Percentiles rank a stretch among this genome's conserved stretches.
phyloP scores from a whole-genome alignment of 2,113 vertebrate genomes.

The Ornithorhynchus anatinus region DNA sequence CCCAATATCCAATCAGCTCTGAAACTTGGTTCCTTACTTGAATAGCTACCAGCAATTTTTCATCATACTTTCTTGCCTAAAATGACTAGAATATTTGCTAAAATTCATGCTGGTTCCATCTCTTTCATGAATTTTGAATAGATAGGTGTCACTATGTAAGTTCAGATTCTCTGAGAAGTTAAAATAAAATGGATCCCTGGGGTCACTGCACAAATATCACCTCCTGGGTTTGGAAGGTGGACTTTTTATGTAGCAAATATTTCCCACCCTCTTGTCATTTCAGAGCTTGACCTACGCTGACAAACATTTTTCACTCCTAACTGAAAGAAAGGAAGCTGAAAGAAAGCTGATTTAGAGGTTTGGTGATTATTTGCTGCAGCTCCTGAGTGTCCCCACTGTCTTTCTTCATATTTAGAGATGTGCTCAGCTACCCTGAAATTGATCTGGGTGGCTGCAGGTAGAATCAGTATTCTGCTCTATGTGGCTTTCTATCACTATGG shows the following conservation, averaged over 20 bases:
- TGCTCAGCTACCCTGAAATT: neutral
- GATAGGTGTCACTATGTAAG: neutral
- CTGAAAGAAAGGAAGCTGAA: neutral
- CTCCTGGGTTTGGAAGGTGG: neutral
- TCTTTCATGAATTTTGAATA: neutral
- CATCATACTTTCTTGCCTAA: neutral
- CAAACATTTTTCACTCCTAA: slow-evolving; percentile 15
- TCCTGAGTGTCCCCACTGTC: neutral
- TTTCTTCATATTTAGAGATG: neutral
- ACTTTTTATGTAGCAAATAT: neutral
- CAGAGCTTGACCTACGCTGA: neutral
- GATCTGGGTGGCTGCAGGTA: neutral
- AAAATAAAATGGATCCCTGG: neutral
- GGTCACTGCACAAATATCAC: neutral
- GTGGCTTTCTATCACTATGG: neutral
- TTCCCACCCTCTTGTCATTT: neutral
- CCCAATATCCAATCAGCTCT: neutral
- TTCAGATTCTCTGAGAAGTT: neutral
- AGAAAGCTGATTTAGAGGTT: neutral
- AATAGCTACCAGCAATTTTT: neutral
- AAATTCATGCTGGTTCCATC: neutral
- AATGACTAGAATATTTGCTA: neutral
- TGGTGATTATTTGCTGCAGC: neutral
- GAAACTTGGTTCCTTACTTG: neutral
- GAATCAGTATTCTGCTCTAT: neutral